Evolutionary conservation across 1,140 invertebrate genomes (phyloP).

Genomic region (Lysiphlebus fabarum): DNA sequence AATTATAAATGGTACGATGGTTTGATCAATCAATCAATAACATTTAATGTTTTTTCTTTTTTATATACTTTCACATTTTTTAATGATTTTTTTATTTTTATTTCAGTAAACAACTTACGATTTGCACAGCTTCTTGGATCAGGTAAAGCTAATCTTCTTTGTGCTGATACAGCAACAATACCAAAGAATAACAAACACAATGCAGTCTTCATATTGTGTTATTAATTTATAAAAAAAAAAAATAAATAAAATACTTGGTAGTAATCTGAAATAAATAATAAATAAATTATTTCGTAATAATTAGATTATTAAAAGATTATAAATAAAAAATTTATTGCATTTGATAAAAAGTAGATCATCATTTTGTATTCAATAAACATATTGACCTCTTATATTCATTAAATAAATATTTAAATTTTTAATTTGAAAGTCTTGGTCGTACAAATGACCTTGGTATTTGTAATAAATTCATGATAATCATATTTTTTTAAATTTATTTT

Average conservation of each 20-base stretch:
- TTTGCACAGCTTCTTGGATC: constrained; percentile 85
- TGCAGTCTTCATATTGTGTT: constrained; percentile 47
- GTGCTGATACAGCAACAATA: constrained; percentile 67
- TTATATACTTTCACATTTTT: too few relatives aligned
- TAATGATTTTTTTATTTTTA: background rate
- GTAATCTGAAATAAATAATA: background rate
- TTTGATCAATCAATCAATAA: too few relatives aligned
- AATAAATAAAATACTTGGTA: constrained; percentile 13
- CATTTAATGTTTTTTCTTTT: too few relatives aligned
- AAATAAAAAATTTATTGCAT: too few relatives aligned
- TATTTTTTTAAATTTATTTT: too few relatives aligned
- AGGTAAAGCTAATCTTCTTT: constrained; percentile 78
- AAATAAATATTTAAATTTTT: background rate
- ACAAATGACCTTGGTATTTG: constrained; percentile 4
- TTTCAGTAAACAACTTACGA: constrained; percentile 60
- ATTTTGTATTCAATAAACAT: constrained; percentile 6
- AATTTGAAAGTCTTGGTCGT: constrained; percentile 20
- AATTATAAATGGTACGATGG: too few relatives aligned
- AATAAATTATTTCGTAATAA: too few relatives aligned
- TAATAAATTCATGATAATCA: too few relatives aligned
- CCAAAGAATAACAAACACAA: constrained; percentile 63
- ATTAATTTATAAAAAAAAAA: constrained; percentile 19
- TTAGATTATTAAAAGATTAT: too few relatives aligned
- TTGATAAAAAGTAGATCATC: constrained; percentile 6
- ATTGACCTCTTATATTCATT: background rate